Base-by-base conservation (phyloP, 1,140 invertebrate species). In the Aethina tumida region DNA sequence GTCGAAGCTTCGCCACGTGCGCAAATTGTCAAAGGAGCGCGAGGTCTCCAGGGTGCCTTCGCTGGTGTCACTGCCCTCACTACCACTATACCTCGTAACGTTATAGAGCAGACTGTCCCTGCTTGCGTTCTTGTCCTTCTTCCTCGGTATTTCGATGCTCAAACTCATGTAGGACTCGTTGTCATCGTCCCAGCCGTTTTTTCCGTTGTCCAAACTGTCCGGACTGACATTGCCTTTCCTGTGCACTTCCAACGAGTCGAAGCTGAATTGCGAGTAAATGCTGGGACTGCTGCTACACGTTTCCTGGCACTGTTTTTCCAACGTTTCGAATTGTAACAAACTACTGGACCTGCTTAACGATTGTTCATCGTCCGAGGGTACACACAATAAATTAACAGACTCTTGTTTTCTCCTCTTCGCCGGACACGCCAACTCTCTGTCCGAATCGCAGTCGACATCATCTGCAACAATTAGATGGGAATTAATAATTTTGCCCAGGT, bases 301-400 rank as follows among this genome's bases (percentile, higher is more conserved):
- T 10, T 59, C 50, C 39, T 70, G 70, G 51, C 76, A 82, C 21
- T 77, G 79, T 42, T 76, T 70, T 50, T 84, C 81, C 31, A 87
- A 62, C 0, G 74, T 82, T 58, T 87, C 84, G 56, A 88, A 88
- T 58, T 86, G 83, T 15, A 85, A 65, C 16, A 88, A 64, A 35
- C 81, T 84, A 24, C 79, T 82, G 15, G 81, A 83, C 28, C 83
- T 70, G 35, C 73, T 75, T 4, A 77, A 57, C 50, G 75, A 59
- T n/a, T 70, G 69, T 58, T 73, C 65, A 6, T 59, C 52, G 56
- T 73, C 56, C 27, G 65, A 61, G 62, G 53, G 40, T 62, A 62
- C 43, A 61, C 60, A 17, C 59, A 67, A 19, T 47, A 21, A 30
- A 53, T 62, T 43, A 39, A 52, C 42, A 51, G 24, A 39, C 22